Conservation (phyloP, 2,113 vertebrate species). For the Sakesphorus luctuosus region DNA sequence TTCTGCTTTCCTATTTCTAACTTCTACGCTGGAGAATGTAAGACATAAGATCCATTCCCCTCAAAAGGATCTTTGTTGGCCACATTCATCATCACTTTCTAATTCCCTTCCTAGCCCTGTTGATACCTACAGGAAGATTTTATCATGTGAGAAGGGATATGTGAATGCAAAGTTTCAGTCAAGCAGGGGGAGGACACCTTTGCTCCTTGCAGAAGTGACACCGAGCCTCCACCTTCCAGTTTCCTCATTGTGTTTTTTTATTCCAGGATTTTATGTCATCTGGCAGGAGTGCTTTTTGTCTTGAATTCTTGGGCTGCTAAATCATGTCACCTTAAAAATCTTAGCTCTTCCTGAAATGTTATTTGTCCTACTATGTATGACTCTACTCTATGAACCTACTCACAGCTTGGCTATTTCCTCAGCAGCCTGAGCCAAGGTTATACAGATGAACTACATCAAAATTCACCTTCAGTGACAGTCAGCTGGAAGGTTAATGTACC, state of each 20-base stretch:
- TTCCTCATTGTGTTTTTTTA: not conserved
- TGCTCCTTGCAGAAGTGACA: not conserved
- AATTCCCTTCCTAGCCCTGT: not conserved
- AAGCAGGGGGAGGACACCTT: not conserved
- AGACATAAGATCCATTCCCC: not conserved
- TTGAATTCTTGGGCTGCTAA: not conserved
- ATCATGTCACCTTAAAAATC: not conserved
- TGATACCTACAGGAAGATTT: not conserved
- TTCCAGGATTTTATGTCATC: not conserved
- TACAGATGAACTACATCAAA: not conserved
- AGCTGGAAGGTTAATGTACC: not conserved
- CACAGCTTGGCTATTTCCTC: not conserved
- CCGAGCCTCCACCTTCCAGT: not conserved
- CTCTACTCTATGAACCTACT: not conserved
- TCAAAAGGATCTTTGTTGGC: not conserved
- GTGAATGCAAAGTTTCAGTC: not conserved
- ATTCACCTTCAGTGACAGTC: not conserved
- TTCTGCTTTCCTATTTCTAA: not conserved
- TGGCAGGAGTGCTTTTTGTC: not conserved
- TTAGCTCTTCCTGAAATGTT: not conserved
- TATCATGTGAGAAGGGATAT: not conserved
- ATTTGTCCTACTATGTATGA: rapidly evolving
- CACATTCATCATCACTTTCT: not conserved
- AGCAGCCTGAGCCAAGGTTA: not conserved
- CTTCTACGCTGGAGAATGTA: not conserved